A percentile compares a stretch with the other conserved stretches of the same genome.
These are phyloP conservation scores for Terrapene triunguis DNA, from an alignment of 2,113 vertebrate species.

Conservation along the genomic window DNA sequence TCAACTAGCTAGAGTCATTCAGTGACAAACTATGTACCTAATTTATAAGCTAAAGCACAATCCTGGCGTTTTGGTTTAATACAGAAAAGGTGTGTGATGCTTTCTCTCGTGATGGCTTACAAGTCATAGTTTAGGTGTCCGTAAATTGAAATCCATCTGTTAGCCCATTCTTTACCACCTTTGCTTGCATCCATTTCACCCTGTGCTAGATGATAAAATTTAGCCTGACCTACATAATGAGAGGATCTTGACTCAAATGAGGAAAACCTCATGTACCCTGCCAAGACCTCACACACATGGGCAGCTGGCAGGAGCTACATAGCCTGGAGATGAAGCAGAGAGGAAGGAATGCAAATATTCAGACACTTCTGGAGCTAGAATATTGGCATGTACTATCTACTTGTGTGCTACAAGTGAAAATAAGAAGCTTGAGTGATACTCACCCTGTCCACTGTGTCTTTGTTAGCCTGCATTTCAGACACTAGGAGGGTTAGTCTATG, in stretches of 20 bases:
- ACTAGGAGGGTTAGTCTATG: fast-evolving
- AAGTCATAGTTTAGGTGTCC: fast-evolving
- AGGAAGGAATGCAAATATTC: not conserved
- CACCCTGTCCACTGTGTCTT: not conserved
- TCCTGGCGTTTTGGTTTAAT: not conserved
- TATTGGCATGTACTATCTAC: not conserved
- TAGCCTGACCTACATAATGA: not conserved
- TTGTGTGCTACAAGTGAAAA: not conserved
- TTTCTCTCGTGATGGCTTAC: not conserved
- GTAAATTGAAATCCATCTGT: not conserved
- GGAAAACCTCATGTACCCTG: not conserved
- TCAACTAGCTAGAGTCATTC: not conserved
- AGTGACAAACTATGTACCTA: not conserved
- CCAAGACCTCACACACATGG: not conserved
- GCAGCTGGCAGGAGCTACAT: not conserved
- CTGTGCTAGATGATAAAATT: not conserved
- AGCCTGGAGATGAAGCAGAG: not conserved
- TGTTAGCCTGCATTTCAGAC: not conserved
- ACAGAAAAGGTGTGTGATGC: not conserved
- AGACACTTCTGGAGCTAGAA: not conserved
- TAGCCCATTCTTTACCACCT: not conserved
- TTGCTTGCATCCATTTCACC: not conserved
- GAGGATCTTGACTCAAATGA: not conserved
- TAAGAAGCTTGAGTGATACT: not conserved
- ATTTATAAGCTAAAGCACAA: not conserved